Base-by-base conservation (phyloP, 2,113 vertebrate genomes). In the Austrofundulus limnaeus region DNA sequence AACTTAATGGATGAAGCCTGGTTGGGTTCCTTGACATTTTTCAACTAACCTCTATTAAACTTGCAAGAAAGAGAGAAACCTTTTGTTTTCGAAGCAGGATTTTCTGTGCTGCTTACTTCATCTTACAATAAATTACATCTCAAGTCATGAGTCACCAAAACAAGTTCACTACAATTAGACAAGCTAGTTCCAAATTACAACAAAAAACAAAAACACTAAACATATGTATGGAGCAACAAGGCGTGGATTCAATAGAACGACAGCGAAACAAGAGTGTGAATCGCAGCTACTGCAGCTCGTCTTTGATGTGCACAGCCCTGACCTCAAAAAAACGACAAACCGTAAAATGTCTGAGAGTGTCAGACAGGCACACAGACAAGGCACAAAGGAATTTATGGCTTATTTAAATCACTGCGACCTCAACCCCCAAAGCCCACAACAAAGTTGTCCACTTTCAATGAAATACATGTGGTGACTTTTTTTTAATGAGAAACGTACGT, bases 251-350 rank as follows among this genome's bases (percentile, higher is more conserved):
- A 10, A 48, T n/a, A 2, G 31, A 4, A 11, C n/a, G 49, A 48
- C 39, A 49, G 17, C 31, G 61, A 56, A 74, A 48, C 45, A 50
- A 31, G 1, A 2, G 55, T 58, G 65, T 19, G 48, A 55, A 51
- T 58, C 41, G 21, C 47, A 50, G 54, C 54, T 70, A 43, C 39
- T 21, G 15, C 31, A 34, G 55, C 38, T 58, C 12, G 28, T 15
- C 81, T 86, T 84, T 84, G 79, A 76, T 78, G 79, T 78, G 68
- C 70, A 62, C 38, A 51, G 43, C 62, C 28, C 51, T 68, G 79
- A 82, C 61, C 68, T 70, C 52, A 58, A 60, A 69, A 49, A 28
- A n/a, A 3, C 63, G 63, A 62, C 64, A 47, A 47, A 46, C 60
- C 48, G 43, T 63, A 63, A 56, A 46, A 13, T 47, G 42, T 13